A percentile compares a stretch with the other conserved stretches of the same genome.
Evolutionary conservation across 1,140 invertebrate species (phyloP).

Genomic region (Anoplophora glabripennis): DNA sequence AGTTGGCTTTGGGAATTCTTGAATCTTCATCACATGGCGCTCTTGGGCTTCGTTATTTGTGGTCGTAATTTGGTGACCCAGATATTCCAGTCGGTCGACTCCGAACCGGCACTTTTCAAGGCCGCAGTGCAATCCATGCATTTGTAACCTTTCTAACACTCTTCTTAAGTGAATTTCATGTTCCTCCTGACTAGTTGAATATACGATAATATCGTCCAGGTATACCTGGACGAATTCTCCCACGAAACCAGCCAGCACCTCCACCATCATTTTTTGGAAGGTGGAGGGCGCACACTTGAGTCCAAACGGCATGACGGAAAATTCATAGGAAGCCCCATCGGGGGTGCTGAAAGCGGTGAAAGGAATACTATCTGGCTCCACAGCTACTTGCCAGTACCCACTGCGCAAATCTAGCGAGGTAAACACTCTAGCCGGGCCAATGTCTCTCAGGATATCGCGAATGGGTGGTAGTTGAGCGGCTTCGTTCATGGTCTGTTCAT

Average conservation of each 20-base stretch:
- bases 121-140: background rate
- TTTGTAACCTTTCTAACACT: constrained; percentile 22
- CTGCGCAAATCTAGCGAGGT: constrained; percentile 27
- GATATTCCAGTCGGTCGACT: constrained; percentile 25
- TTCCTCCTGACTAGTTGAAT: background rate
- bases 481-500: constrained; percentile 46
- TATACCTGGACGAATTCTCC: constrained; percentile 34
- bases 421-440: constrained; percentile 21
- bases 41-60: constrained; percentile 27
- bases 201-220: constrained; percentile 31
- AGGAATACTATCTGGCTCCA: constrained; percentile 21
- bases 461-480: constrained; percentile 32
- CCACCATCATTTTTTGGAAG: constrained; percentile 37
- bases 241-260: constrained; percentile 23
- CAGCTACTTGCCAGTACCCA: constrained; percentile 38
- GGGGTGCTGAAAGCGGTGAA: constrained; percentile 40
- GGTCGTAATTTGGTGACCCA: constrained; percentile 34
- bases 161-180: background rate
- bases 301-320: constrained; percentile 39
- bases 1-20: constrained; percentile 28
- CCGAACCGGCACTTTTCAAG: constrained; percentile 20
- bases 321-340: constrained; percentile 30
- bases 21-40: constrained; percentile 27
- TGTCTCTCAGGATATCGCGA: constrained; percentile 5
- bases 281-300: constrained; percentile 37